Evolutionary conservation across 1,140 invertebrate species (phyloP), one percentile per base, ranked within the genome.

Genomic region (Eriosoma lanigerum): DNA sequence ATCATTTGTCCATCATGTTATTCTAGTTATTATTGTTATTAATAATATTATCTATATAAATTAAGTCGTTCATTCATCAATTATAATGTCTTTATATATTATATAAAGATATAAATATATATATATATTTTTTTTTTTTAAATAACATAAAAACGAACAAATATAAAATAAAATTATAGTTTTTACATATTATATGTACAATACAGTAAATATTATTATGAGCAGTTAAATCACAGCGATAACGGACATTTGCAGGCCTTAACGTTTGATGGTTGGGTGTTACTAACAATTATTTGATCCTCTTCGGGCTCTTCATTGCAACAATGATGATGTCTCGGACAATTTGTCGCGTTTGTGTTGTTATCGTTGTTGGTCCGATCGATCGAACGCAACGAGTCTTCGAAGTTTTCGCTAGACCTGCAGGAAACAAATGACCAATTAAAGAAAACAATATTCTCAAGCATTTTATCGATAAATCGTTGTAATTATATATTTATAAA

Each of bases 381-480:
- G 3, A 78, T 48, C 0, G 75, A 78, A 19, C 75, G 75, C 38
- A 78, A 13, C 10, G 75, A 78, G 56, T 78, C 75, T 29, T 78
- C 75, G 6, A 78, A 78, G 32, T 78, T 78, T 19, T 78, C 75
- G 4, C 38, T 62, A n/a, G 75, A 60, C 38, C 75, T 78, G 68
- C 29, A 6, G 13, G 21, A 38, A 38, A 38, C 32, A 38, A 3
- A 48, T n/a, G n/a, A n/a, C n/a, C n/a, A n/a, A n/a, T n/a, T n/a
- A n/a, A n/a, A n/a, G n/a, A n/a, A n/a, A n/a, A n/a, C n/a, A n/a
- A n/a, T n/a, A n/a, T n/a, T n/a, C n/a, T n/a, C n/a, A n/a, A n/a
- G n/a, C n/a, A n/a, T n/a, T n/a, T n/a, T n/a, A n/a, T n/a, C n/a
- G n/a, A n/a, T n/a, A n/a, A n/a, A n/a, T n/a, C n/a, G n/a, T n/a